Conservation (phyloP, 2,888 invertebrate species). For the Exocentrus adspersus region DNA sequence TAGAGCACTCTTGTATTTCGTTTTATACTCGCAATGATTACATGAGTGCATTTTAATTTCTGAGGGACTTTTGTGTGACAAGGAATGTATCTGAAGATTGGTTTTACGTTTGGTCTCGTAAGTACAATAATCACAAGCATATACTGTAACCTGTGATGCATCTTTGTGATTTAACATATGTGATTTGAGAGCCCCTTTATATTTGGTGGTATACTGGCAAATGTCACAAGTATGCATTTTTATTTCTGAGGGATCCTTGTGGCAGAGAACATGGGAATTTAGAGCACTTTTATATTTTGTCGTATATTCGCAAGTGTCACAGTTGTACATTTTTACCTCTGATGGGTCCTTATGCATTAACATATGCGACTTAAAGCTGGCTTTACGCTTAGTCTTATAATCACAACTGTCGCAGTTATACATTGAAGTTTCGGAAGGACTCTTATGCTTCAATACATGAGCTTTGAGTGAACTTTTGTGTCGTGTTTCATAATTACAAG, state of each 20-base stretch:
- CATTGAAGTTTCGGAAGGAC: not conserved
- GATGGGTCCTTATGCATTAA: slow-evolving; percentile 7
- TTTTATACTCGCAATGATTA: slow-evolving; percentile 31
- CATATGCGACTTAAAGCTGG: slow-evolving; percentile 33
- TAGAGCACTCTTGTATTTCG: slow-evolving; percentile 32
- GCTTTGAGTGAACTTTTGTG: not conserved
- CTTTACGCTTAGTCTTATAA: slow-evolving; percentile 38
- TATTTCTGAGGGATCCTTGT: not conserved
- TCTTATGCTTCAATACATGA: not conserved
- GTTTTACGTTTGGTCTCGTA: slow-evolving; percentile 34
- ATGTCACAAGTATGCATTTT: slow-evolving; percentile 29
- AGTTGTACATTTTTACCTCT: slow-evolving; percentile 5
- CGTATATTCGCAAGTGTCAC: not conserved
- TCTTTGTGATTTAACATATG: slow-evolving; percentile 34
- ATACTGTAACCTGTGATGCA: slow-evolving; percentile 25
- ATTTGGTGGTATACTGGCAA: slow-evolving; percentile 37
- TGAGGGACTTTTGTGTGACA: slow-evolving; percentile 25
- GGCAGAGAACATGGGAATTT: not conserved
- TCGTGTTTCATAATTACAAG: slow-evolving; percentile 14
- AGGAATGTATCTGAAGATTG: slow-evolving; percentile 28
- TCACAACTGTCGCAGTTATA: slow-evolving; percentile 33
- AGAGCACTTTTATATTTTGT: not conserved
- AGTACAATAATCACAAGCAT: slow-evolving; percentile 30
- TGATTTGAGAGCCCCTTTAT: slow-evolving; percentile 32
- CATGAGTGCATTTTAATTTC: slow-evolving; percentile 33